Base-by-base conservation (phyloP, 2,113 vertebrate genomes). In the Corythoichthys haematopterus region DNA sequence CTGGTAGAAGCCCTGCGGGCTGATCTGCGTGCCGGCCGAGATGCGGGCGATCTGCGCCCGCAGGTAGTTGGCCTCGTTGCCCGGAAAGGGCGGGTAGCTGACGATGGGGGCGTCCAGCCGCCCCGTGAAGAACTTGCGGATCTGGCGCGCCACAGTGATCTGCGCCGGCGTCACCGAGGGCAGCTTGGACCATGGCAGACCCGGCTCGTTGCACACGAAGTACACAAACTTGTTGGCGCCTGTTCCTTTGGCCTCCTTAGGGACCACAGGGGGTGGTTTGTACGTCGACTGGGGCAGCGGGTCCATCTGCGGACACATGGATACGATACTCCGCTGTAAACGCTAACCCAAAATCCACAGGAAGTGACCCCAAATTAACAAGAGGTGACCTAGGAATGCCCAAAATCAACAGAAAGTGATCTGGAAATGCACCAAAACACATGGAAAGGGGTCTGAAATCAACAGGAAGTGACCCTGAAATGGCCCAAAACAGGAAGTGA, bases 21-120 rank as follows among this genome's bases (percentile, higher is more conserved):
- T 97, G 75, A 98, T 79, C 0, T 97, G 96, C 0, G 97, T 95
- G 9, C 92, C 93, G 1, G 95, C 96, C 37, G 96, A 98, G 86
- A 99, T 98, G 0, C 97, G 93, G 60, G 97, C 95, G 13, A 99
- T 95, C 82, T 98, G 97, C 12, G 96, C 94, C 1, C 97, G 87
- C 70, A 99, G 85, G 67, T 97, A 98, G 81, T 96, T 95, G 71
- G 90, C 85, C 80, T 99, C 97, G 8, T 93, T 95, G 38, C 97
- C 97, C 4, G 94, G 94, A 82, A 98, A 99, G 16, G 95, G 94
- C 1, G 96, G 97, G 68, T 94, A 97, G 80, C 92, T 95, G 62
- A 92, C 66, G 16, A 98, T 14, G 3, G 93, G 90, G 15, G 88
- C 75, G 46, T 96, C 92, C 51, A 98, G 90, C 14, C 72, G 85